phyloP scores from a whole-genome alignment of 2,797 vertebrate species.

The Anabas testudineus region DNA sequence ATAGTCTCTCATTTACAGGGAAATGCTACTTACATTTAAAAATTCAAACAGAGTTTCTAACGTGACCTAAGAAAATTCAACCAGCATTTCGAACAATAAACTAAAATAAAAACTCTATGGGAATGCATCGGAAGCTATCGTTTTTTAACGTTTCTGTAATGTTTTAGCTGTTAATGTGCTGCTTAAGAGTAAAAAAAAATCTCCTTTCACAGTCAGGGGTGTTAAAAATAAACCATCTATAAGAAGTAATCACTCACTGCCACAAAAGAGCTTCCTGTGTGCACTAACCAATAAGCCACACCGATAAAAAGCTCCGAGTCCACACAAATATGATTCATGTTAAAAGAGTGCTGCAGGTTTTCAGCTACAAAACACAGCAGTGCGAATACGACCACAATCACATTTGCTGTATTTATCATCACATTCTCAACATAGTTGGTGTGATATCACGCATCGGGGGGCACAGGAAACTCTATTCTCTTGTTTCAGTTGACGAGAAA shows the following conservation, averaged over 20 bases:
- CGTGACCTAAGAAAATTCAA: slow-evolving; percentile 41
- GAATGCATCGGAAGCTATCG: slow-evolving; percentile 10
- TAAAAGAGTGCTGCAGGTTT: slow-evolving; percentile 42
- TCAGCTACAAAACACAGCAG: slow-evolving; percentile 22
- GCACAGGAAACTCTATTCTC: slow-evolving; percentile 10
- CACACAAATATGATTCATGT: slow-evolving; percentile 37
- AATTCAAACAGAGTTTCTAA: slow-evolving; percentile 33
- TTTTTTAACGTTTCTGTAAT: neutral
- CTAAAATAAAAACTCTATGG: neutral
- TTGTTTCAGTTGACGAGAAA: slow-evolving; percentile 5
- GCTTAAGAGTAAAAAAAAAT: slow-evolving; percentile 16
- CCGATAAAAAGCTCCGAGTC: neutral
- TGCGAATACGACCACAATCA: slow-evolving; percentile 36
- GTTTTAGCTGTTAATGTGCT: neutral
- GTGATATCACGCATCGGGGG: slow-evolving; percentile 28
- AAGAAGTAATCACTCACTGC: slow-evolving; percentile 16
- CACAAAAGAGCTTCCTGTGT: slow-evolving; percentile 22
- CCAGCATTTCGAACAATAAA: slow-evolving; percentile 27
- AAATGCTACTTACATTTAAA: slow-evolving; percentile 39
- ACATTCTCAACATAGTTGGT: slow-evolving; percentile 52
- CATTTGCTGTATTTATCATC: slow-evolving; percentile 35
- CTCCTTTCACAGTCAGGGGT: neutral
- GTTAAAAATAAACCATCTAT: slow-evolving; percentile 1
- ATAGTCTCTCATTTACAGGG: slow-evolving; percentile 35
- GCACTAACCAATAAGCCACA: neutral